These are phyloP conservation scores for Acipenser transmontanus DNA, from an alignment of 2,797 vertebrate species.

Conservation along the genomic window DNA sequence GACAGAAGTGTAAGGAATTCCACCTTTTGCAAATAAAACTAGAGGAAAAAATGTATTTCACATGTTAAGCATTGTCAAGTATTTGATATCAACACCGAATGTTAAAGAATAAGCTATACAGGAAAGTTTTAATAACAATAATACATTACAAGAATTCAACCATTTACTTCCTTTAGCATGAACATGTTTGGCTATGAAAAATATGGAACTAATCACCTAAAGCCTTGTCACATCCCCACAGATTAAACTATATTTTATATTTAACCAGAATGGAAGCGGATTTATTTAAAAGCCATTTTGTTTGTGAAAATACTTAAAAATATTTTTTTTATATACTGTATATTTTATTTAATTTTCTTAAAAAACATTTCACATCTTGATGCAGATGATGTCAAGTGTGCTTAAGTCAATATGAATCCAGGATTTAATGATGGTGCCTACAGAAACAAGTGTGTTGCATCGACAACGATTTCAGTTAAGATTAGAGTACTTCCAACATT, in stretches of 20 bases:
- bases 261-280: slow-evolving; percentile 90
- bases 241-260: slow-evolving; percentile 65
- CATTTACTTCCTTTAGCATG: slow-evolving; percentile 66
- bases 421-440: slow-evolving; percentile 80
- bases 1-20: slow-evolving; percentile 43
- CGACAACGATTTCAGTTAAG: slow-evolving; percentile 68
- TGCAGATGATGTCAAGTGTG: slow-evolving; percentile 95
- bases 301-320: slow-evolving; percentile 99
- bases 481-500: slow-evolving; percentile 69
- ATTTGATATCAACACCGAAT: slow-evolving; percentile 94
- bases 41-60: slow-evolving; percentile 82
- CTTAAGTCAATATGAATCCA: slow-evolving; percentile 92
- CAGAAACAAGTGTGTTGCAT: slow-evolving; percentile 73
- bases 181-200: slow-evolving; percentile 96
- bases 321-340: slow-evolving; percentile 70
- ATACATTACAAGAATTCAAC: slow-evolving; percentile 90
- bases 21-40: slow-evolving; percentile 71
- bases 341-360: slow-evolving; percentile 71
- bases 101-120: slow-evolving; percentile 95
- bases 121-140: slow-evolving; percentile 86
- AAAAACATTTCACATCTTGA: slow-evolving; percentile 93
- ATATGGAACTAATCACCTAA: slow-evolving; percentile 72
- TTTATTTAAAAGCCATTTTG: slow-evolving; percentile 97
- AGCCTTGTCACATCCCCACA: slow-evolving; percentile 64
- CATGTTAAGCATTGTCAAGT: slow-evolving; percentile 89